Evolutionary conservation across 2,113 vertebrate species (phyloP), one percentile per base, ranked within the genome.

Genomic region (Dasyprocta punctata): DNA sequence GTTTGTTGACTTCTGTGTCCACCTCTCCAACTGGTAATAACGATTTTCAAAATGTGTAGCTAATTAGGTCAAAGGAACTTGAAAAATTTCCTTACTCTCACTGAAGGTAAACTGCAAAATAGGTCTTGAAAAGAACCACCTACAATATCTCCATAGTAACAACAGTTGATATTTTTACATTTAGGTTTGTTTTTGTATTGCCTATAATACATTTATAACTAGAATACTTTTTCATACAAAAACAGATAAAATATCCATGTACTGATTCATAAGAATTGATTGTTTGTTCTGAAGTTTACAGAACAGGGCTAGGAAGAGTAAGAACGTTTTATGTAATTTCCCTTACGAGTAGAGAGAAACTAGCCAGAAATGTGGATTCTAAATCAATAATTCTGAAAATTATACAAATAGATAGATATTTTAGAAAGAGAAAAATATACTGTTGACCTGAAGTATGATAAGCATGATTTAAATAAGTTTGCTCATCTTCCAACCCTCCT

Each of bases 71-170:
- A 93, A 54, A 87, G 60, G 71, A 81, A 80, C 36, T 47, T 56
- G 26, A 92, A 86, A 82, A 56, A 2, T 80, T 73, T 65, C 7
- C 14, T 87, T 83, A 52, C 54, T 80, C 30, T 56, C 24, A 28
- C 4, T n/a, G 33, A 58, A 87, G 3, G 49, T 60, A 92, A 86
- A 92, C 78, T 90, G 12, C n/a, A 77, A 75, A 65, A 67, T 28
- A 95, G 14, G 2, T 93, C 49, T 75, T 16, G 24, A 87, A 86
- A 81, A 85, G 28, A 4, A 52, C 3, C 36, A 24, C 41, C 41
- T 89, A 85, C 10, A 87, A 54, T 71, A 54, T 96, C 61, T 87
- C 84, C 67, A 92, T 92, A 87, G 88, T 58, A 95, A 95, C 67
- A 3, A n/a, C 11, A 49, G 28, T 24, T 92, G 75, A 49, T 58